Conservation (phyloP, 2,113 vertebrate genomes). For the Epinephelus cyanopodus region DNA sequence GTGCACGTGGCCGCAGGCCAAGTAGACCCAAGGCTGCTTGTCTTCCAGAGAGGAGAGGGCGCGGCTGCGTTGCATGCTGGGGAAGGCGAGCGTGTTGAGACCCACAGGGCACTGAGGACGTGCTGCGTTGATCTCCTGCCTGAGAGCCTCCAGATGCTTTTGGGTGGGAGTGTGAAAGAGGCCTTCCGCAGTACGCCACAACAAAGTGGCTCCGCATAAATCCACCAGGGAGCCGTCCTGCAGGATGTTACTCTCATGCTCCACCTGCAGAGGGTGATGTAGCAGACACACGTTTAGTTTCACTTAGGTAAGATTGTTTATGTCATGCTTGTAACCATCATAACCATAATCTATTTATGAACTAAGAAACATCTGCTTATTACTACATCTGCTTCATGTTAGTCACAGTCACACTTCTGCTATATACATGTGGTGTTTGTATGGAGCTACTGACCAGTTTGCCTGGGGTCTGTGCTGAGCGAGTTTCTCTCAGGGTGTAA, state of each 20-base stretch:
- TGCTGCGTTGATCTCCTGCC: slow-evolving; percentile 96
- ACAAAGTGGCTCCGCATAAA: slow-evolving; percentile 95
- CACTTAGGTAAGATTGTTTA: neutral
- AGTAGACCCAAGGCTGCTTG: slow-evolving; percentile 97
- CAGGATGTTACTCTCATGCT: slow-evolving; percentile 94
- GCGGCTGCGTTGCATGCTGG: slow-evolving; percentile 95
- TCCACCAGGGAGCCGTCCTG: slow-evolving; percentile 97
- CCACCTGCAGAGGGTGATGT: slow-evolving; percentile 85
- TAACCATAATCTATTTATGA: neutral
- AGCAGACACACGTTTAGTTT: neutral
- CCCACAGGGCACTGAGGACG: slow-evolving; percentile 97
- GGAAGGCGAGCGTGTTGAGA: slow-evolving; percentile 96
- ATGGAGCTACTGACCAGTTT: slow-evolving; percentile 90
- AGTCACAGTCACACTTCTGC: neutral
- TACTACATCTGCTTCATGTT: neutral
- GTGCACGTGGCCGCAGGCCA: slow-evolving; percentile 96
- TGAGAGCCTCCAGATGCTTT: slow-evolving; percentile 97
- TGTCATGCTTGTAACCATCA: neutral
- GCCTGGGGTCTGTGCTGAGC: slow-evolving; percentile 95
- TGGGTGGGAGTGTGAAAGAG: slow-evolving; percentile 95
- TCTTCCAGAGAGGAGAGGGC: slow-evolving; percentile 96
- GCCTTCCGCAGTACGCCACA: slow-evolving; percentile 96
- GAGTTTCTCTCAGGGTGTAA: slow-evolving; percentile 95
- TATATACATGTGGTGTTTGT: slow-evolving; percentile 3
- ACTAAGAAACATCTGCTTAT: slow-evolving; percentile 20